phyloP scores from a whole-genome alignment of 2,113 vertebrate species.

The Lontra canadensis region DNA sequence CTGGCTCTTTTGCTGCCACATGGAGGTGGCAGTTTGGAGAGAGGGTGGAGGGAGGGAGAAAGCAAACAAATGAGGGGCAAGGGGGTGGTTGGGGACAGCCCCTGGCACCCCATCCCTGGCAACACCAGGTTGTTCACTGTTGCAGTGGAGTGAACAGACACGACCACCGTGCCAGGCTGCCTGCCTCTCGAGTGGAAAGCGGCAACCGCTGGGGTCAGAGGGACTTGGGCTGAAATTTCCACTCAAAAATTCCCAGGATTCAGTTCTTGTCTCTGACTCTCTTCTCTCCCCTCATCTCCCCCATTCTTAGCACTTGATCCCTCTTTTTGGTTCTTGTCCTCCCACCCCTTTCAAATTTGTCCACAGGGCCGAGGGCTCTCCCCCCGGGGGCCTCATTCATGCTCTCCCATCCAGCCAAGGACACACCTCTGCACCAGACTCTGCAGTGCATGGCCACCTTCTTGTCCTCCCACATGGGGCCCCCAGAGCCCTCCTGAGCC shows the following conservation, averaged over 20 bases:
- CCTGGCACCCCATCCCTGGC: neutral
- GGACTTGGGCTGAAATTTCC: neutral
- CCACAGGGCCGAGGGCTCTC: neutral
- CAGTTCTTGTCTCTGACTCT: neutral
- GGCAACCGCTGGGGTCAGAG: neutral
- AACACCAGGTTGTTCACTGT: neutral
- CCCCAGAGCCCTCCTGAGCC: neutral
- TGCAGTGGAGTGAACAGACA: neutral
- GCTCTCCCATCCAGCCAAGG: neutral
- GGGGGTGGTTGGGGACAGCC: neutral
- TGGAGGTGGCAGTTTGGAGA: neutral
- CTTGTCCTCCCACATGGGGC: neutral
- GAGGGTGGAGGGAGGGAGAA: neutral
- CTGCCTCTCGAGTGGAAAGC: neutral
- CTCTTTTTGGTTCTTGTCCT: neutral
- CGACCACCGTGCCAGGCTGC: neutral
- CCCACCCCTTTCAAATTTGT: neutral
- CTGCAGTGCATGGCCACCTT: fast-evolving
- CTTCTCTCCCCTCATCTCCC: neutral
- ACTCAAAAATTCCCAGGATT: neutral
- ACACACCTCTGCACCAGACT: neutral
- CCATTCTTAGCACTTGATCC: neutral
- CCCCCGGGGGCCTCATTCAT: neutral
- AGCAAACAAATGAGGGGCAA: too few species aligned
- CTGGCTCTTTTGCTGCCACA: too few species aligned